Evolutionary conservation across 2,113 vertebrate genomes (phyloP).

Genomic region (Syngnathus scovelli): DNA sequence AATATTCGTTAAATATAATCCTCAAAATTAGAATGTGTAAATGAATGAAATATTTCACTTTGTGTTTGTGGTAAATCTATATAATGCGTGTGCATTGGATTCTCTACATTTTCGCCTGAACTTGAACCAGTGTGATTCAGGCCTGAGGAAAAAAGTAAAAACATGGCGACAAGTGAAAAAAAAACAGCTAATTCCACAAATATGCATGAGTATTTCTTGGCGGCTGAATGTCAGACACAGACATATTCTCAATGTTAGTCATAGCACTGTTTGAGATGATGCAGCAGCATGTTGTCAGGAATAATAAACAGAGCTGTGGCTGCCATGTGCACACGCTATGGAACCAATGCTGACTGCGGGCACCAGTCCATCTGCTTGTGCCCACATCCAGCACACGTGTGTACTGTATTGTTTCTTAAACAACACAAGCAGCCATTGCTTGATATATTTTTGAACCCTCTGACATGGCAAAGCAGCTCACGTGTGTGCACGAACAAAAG

Average conservation of each 20-base stretch:
- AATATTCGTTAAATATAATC: no score
- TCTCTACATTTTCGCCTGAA: no score
- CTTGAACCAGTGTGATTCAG: not conserved
- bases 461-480: constrained; percentile 8
- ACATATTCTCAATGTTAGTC: not conserved
- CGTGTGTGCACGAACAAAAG: constrained; percentile 10
- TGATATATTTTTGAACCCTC: constrained; percentile 25
- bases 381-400: not conserved
- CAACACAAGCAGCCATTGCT: constrained; percentile 25
- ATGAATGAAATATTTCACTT: no score
- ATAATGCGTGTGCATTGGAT: no score
- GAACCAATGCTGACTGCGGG: constrained; percentile 8
- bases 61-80: no score
- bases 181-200: not conserved
- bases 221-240: not conserved
- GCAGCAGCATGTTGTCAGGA: not conserved
- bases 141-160: not conserved
- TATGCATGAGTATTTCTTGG: constrained; percentile 1
- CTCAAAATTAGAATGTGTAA: no score
- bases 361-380: constrained; percentile 37
- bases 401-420: constrained; percentile 9
- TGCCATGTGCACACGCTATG: not conserved
- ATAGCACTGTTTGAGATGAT: not conserved
- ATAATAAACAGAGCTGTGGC: constrained; percentile 7
- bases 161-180: not conserved